A percentile compares a stretch with the other conserved stretches of the same genome.
Evolutionary conservation across 1,140 invertebrate genomes (phyloP).

Genomic region (Lordiphosa mommai): DNA sequence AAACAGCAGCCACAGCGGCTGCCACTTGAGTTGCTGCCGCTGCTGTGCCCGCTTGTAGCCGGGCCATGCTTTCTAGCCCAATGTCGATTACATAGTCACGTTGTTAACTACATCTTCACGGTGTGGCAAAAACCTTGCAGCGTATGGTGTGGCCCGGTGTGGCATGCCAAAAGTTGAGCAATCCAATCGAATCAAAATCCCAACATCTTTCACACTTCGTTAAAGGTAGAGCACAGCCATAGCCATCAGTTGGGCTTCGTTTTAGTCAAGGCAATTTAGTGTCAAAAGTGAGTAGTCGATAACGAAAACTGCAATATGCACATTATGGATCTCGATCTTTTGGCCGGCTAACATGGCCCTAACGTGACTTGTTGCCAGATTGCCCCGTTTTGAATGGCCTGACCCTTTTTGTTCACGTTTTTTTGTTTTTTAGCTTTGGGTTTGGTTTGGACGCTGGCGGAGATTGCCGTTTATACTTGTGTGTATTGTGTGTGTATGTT

Average conservation of each 20-base stretch:
- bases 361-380: constrained; percentile 49
- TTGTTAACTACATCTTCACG: constrained; percentile 77
- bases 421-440: constrained; percentile 14
- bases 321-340: constrained; percentile 59
- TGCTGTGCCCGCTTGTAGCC: constrained; percentile 18
- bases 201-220: constrained; percentile 76
- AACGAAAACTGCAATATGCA: constrained; percentile 60
- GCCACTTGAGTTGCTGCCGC: constrained; percentile 4
- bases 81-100: constrained; percentile 75
- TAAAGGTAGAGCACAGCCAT: constrained; percentile 55
- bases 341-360: constrained; percentile 53
- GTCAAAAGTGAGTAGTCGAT: constrained; percentile 66
- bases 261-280: constrained; percentile 64
- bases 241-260: constrained; percentile 20
- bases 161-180: constrained; percentile 56
- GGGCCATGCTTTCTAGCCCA: constrained; percentile 17
- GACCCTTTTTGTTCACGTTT: constrained; percentile 14
- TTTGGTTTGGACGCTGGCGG: constrained; percentile 12
- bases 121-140: constrained; percentile 53
- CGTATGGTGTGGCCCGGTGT: constrained; percentile 56
- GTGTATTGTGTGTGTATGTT: constrained; percentile 25
- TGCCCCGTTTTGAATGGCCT: constrained; percentile 28
- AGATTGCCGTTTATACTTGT: constrained; percentile 69
- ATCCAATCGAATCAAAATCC: constrained; percentile 64
- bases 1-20: constrained; percentile 13